Evolutionary conservation across 2,113 vertebrate genomes (phyloP).

Genomic region (Osmerus mordax): DNA sequence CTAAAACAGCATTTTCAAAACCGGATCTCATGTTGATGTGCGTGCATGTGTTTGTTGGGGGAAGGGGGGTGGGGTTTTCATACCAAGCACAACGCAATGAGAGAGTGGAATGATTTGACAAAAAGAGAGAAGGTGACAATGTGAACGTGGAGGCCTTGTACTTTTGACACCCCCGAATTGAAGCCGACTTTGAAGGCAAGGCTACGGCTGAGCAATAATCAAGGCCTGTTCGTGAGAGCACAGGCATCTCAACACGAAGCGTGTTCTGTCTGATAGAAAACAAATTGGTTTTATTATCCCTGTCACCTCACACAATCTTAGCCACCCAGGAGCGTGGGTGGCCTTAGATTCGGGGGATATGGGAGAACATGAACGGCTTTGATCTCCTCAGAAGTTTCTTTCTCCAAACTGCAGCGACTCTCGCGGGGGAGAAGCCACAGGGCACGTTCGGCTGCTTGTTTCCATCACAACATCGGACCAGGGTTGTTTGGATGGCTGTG

Average conservation of each 20-base stretch:
- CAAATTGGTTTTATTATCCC: conserved; percentile 64
- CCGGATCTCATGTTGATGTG: too few relatives aligned
- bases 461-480: conserved; percentile 47
- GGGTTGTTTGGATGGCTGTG: conserved; percentile 39
- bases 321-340: conserved; percentile 37
- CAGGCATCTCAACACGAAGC: conserved; percentile 43
- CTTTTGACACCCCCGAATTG: conserved; percentile 64
- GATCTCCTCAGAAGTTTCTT: conserved; percentile 49
- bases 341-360: conserved; percentile 48
- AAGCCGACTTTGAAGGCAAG: conserved; percentile 64
- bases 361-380: conserved; percentile 38
- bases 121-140: conserved; percentile 52
- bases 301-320: conserved; percentile 48
- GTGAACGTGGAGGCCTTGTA: conserved; percentile 56
- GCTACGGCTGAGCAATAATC: conserved; percentile 61
- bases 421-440: conserved; percentile 22
- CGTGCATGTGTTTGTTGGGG: too few relatives aligned
- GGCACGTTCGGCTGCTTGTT: conserved; percentile 35
- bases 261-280: conserved; percentile 64
- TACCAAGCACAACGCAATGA: conserved; percentile 50
- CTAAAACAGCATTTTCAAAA: too few relatives aligned
- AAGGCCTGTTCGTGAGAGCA: conserved; percentile 58
- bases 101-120: conserved; percentile 54
- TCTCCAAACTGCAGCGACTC: conserved; percentile 23
- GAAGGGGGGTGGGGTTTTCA: too few relatives aligned